Percentiles rank a stretch among this genome's conserved stretches.
Evolutionary conservation across 2,888 invertebrate species (phyloP).

Genomic region (Acanthosoma haemorrhoidale): DNA sequence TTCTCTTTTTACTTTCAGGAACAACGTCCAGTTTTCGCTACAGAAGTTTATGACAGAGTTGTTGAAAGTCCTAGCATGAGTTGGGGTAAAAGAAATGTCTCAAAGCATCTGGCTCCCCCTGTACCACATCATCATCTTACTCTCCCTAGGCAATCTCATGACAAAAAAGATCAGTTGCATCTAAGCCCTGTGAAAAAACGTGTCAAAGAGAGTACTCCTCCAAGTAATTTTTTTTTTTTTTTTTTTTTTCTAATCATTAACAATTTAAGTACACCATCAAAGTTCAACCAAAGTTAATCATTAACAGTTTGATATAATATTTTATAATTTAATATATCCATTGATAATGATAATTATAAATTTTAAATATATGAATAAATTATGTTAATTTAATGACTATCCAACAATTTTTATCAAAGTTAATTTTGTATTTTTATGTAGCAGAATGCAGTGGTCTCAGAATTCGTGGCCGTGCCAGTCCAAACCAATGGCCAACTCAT

Average conservation of each 20-base stretch:
- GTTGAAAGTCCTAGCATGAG: slow-evolving; percentile 42
- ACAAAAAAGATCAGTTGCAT: slow-evolving; percentile 75
- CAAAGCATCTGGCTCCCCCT: slow-evolving; percentile 46
- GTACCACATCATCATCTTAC: slow-evolving; percentile 56
- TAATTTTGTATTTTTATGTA: slow-evolving; percentile 18
- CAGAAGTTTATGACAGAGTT: slow-evolving; percentile 43
- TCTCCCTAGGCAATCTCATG: slow-evolving; percentile 39
- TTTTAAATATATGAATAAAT: too few species aligned
- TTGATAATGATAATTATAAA: not conserved
- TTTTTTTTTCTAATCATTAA: too few species aligned
- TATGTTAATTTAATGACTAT: too few species aligned
- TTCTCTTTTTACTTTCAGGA: slow-evolving; percentile 45
- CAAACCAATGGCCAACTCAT: slow-evolving; percentile 35
- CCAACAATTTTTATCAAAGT: not conserved
- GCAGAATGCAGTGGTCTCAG: slow-evolving; percentile 35
- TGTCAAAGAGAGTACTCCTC: slow-evolving; percentile 92
- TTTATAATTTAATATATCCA: not conserved
- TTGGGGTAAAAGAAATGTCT: slow-evolving; percentile 41
- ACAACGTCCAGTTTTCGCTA: slow-evolving; percentile 51
- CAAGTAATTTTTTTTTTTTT: too few species aligned
- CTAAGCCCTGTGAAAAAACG: slow-evolving; percentile 94
- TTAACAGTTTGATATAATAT: too few species aligned
- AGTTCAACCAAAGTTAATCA: too few species aligned
- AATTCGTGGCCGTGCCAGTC: slow-evolving; percentile 33
- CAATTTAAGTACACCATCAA: too few species aligned